Base-by-base conservation (phyloP, 2,888 invertebrate genomes). In the Odontocolon sp. region DNA sequence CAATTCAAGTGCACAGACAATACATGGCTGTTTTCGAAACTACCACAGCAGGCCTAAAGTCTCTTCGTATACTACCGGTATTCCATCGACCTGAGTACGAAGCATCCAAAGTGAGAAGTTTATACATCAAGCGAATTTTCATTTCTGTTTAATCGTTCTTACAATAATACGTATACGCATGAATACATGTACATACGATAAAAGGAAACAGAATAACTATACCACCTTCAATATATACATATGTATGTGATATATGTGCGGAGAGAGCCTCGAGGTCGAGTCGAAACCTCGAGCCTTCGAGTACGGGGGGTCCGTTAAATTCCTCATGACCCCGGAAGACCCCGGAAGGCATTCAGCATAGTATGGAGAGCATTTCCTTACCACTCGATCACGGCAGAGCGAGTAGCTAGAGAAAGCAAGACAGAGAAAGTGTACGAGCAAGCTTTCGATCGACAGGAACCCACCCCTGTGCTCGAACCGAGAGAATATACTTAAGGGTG, bases 1-100 rank as follows among this genome's bases (percentile, higher is more conserved):
- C 82, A 84, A 84, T 85, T 84, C 82, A 83, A 85, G 85, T 85
- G 82, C 84, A 80, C 81, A 75, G 82, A 84, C n/a, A n/a, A n/a
- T n/a, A n/a, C n/a, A n/a, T n/a, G n/a, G n/a, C n/a, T n/a, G n/a
- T n/a, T n/a, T n/a, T n/a, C n/a, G n/a, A n/a, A n/a, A n/a, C n/a
- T n/a, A n/a, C n/a, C n/a, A n/a, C n/a, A n/a, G n/a, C n/a, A n/a
- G n/a, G n/a, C n/a, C n/a, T n/a, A n/a, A n/a, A n/a, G n/a, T n/a
- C n/a, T n/a, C n/a, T n/a, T n/a, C n/a, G n/a, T n/a, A n/a, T n/a
- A n/a, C n/a, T n/a, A n/a, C n/a, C n/a, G n/a, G n/a, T n/a, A n/a
- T n/a, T n/a, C n/a, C n/a, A 81, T 82, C 81, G 84, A 82, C 77
- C 79, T 69, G 71, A 74, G 74, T 18, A 21, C 38, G 21, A 56